These are phyloP conservation scores for Adrianichthys oophorus DNA, from an alignment of 2,797 vertebrate species.

Conservation along the genomic window DNA sequence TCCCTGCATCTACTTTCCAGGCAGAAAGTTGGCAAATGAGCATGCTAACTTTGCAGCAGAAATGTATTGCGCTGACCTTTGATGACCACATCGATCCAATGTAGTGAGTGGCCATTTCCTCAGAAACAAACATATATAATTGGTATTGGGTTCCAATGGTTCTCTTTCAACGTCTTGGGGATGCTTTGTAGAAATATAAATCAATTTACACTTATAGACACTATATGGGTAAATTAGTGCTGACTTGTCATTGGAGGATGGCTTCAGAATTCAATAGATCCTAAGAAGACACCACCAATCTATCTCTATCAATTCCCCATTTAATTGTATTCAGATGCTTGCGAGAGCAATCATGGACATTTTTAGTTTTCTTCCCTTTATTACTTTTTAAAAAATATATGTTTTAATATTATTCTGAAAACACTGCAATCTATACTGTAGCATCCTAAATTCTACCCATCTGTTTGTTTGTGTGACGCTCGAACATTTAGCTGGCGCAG, in stretches of 20 bases:
- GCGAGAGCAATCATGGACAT: constrained; percentile 55
- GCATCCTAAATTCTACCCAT: constrained; percentile 11
- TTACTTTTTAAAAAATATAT: neutral
- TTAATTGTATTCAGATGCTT: constrained; percentile 55
- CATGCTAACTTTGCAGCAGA: constrained; percentile 71
- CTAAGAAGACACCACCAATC: constrained; percentile 75
- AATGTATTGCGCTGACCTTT: constrained; percentile 80
- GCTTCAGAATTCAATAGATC: constrained; percentile 75
- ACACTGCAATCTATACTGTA: neutral
- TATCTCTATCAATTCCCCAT: constrained; percentile 61
- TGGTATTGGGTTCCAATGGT: constrained; percentile 81
- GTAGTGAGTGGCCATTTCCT: constrained; percentile 78
- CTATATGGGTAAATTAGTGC: constrained; percentile 83
- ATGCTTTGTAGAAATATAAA: constrained; percentile 82
- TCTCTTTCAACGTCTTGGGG: constrained; percentile 74
- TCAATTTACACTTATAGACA: constrained; percentile 86
- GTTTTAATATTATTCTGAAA: too few species aligned
- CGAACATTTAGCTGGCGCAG: constrained; percentile 16
- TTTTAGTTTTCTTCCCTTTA: constrained; percentile 35
- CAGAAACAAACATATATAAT: constrained; percentile 84
- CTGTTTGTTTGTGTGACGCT: constrained; percentile 5
- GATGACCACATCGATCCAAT: constrained; percentile 78
- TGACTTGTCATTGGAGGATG: constrained; percentile 78
- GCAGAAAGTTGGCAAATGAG: constrained; percentile 42
- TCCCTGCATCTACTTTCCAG: constrained; percentile 12